Evolutionary conservation across 2,113 vertebrate species (phyloP).

Genomic region (Elephas maximus): DNA sequence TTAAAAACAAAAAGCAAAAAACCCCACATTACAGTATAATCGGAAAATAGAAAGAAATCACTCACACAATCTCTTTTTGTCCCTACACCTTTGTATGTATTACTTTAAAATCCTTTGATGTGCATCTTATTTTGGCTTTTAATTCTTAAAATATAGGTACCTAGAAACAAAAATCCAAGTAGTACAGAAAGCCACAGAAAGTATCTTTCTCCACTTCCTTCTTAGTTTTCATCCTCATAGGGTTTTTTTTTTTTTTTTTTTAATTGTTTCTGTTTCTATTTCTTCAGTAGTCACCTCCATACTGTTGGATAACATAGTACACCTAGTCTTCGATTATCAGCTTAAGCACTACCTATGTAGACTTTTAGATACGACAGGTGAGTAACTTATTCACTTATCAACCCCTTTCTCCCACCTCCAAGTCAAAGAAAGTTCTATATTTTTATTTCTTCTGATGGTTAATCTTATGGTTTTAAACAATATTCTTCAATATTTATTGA

Average conservation of each 20-base stretch:
- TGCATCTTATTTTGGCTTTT: constrained; percentile 1
- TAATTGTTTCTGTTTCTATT: neutral
- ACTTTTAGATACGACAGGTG: neutral
- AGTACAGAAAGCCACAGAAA: neutral
- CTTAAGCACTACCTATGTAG: neutral
- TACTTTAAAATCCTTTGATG: neutral
- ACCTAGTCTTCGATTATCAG: neutral
- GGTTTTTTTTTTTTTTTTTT: neutral
- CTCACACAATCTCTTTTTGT: neutral
- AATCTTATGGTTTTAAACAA: neutral
- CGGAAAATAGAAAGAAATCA: neutral
- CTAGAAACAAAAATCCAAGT: neutral
- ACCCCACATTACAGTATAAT: neutral
- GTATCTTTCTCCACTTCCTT: neutral
- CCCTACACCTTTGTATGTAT: neutral
- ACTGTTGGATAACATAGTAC: neutral
- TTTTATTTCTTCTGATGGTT: constrained; percentile 27
- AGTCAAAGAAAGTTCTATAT: neutral
- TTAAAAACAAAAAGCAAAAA: neutral
- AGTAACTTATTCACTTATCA: neutral
- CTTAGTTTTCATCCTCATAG: neutral
- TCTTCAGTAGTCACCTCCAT: neutral
- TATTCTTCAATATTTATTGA: neutral
- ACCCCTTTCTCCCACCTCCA: neutral
- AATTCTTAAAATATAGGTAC: neutral